These are phyloP conservation scores for Apodemus agrarius DNA, from an alignment of 2,797 vertebrate species.

Conservation along the genomic window DNA sequence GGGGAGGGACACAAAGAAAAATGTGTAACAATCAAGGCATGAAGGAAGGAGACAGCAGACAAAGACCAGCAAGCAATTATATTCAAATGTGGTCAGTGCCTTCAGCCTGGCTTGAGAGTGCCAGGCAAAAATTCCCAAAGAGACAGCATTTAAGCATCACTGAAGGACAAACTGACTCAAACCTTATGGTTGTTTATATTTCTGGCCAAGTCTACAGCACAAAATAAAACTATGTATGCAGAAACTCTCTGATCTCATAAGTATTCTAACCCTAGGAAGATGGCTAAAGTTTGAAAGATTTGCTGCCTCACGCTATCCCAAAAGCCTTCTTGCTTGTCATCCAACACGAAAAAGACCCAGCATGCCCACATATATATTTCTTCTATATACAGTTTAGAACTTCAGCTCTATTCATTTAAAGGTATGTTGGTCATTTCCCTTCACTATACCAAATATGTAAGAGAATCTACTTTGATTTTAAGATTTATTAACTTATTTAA, in stretches of 20 bases:
- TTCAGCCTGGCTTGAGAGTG: background rate
- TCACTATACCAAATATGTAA: background rate
- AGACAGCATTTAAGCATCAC: background rate
- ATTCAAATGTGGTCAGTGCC: background rate
- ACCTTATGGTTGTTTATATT: background rate
- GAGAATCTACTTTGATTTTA: background rate
- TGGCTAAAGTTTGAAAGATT: background rate
- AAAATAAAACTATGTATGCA: background rate
- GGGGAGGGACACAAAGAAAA: background rate
- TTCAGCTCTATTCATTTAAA: constrained; percentile 38
- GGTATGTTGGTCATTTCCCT: background rate
- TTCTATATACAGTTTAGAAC: constrained; percentile 5
- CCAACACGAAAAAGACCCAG: background rate
- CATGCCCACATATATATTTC: background rate
- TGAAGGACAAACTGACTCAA: background rate
- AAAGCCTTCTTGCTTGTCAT: background rate
- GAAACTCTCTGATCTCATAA: background rate
- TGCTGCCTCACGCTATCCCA: background rate
- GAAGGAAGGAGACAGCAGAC: background rate
- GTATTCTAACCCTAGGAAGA: background rate
- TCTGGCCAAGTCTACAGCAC: background rate
- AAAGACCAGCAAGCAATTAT: background rate
- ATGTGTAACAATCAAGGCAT: background rate
- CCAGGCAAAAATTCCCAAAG: constrained; percentile 30
- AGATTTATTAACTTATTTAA: no score